Evolutionary conservation across 2,888 invertebrate species (phyloP), one percentile per base, ranked within the genome.

Genomic region (Standfussiana lucernea): DNA sequence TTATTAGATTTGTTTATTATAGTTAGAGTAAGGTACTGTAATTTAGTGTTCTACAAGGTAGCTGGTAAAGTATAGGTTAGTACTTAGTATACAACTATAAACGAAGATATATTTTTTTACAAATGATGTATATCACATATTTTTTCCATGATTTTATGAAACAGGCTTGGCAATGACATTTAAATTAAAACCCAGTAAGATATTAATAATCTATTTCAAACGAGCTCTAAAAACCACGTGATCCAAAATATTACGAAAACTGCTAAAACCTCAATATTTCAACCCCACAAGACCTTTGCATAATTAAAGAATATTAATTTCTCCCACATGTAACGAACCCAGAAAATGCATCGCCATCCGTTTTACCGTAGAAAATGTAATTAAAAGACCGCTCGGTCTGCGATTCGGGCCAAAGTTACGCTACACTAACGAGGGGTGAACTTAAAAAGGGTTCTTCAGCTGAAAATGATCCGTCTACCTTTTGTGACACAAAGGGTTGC

Each of bases 221-320:
- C 7, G 0, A 35, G 35, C n/a, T 35, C n/a, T n/a, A n/a, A 13
- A 67, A 21, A 35, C 3, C 6, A 8, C 10, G n/a, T 2, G 15
- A 18, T 4, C 2, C 11, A 28, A 77, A 37, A 28, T 65, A 77
- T 53, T 37, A 28, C 0, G 28, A 35, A 40, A 40, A 47, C 42
- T 24, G 37, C 45, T 32, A 28, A 40, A 69, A 37, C 50, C 8
- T 65, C 59, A 45, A 66, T 66, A 71, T 67, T 64, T 64, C 40
- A 32, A 61, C 45, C 40, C 45, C 37, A 3, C 56, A 67, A 64
- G 71, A 15, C 85, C 64, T 84, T 71, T 72, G 64, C 42, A 70
- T 83, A 80, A 83, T 85, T 76, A 85, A 76, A 81, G 45, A 50
- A 45, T 72, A 85, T 76, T 85, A 72, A 83, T 85, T 76, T 76